Conservation (phyloP, 2,888 invertebrate species). For the Drosophila koepferae region DNA sequence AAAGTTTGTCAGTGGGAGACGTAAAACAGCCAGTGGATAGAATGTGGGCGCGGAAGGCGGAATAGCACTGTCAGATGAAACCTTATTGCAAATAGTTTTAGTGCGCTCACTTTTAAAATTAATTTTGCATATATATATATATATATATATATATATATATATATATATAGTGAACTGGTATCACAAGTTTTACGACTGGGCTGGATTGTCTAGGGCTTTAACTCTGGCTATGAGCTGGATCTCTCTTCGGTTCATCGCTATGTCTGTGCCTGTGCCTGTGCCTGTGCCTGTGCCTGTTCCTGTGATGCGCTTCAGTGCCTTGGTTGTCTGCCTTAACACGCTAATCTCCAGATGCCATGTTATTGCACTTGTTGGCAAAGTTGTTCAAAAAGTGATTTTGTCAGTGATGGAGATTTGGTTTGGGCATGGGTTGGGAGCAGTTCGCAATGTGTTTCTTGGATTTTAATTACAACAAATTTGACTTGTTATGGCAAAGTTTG, state of each 20-base stretch:
- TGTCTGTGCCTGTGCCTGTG: not conserved
- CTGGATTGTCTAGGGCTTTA: slow-evolving; percentile 33
- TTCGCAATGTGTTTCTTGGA: slow-evolving; percentile 72
- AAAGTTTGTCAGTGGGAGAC: slow-evolving; percentile 53
- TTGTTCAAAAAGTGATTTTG: slow-evolving; percentile 77
- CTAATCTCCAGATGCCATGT: slow-evolving; percentile 81
- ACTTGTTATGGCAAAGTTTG: slow-evolving; percentile 70
- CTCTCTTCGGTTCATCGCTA: not conserved
- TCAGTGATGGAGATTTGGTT: slow-evolving; percentile 39
- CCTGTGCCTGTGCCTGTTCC: not conserved
- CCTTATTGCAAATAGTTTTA: slow-evolving; percentile 68
- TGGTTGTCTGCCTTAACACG: slow-evolving; percentile 66
- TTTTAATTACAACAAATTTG: slow-evolving; percentile 80
- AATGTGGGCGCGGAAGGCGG: slow-evolving; percentile 3
- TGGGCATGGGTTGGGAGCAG: slow-evolving; percentile 48
- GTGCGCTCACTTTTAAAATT: slow-evolving; percentile 70
- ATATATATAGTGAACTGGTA: slow-evolving; percentile 27
- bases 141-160: slow-evolving; percentile 10
- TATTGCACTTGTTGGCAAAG: slow-evolving; percentile 80
- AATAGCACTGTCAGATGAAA: slow-evolving; percentile 38
- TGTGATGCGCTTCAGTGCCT: slow-evolving; percentile 28
- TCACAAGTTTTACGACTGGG: slow-evolving; percentile 68
- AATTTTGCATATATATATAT: slow-evolving; percentile 62
- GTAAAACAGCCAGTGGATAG: slow-evolving; percentile 1
- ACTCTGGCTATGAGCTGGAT: slow-evolving; percentile 8